Base-by-base conservation (phyloP, 2,113 vertebrate species). In the Apistogramma diplotaenia region DNA sequence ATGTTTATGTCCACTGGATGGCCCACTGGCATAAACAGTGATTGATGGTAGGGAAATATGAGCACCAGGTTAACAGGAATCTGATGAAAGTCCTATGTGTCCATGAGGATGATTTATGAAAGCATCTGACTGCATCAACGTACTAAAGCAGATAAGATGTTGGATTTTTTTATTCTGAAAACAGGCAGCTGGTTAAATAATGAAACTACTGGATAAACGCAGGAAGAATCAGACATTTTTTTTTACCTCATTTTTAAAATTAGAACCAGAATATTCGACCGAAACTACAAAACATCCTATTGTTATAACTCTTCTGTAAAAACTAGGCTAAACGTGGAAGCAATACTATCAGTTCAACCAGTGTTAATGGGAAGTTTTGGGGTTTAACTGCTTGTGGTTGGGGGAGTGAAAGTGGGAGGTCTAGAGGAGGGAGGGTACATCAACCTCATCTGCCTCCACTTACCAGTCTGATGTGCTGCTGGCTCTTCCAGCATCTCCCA, bases 401-500 rank as follows among this genome's bases (percentile, higher is more conserved):
- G 43, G 37, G 71, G 62, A 91, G 81, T 83, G 75, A 88, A 87
- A 86, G 84, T 92, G 87, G 87, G 91, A 89, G 91, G 93, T 92
- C 89, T 87, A 23, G 25, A n/a, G 73, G 80, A 85, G 65, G 81
- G 55, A 85, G 80, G 83, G 57, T 85, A 81, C 67, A 43, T 72
- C 75, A 82, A 81, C 81, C 76, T 90, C 89, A 89, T 92, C 93
- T 93, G 88, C 86, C 80, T 91, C 85, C 82, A 89, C 89, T 93
- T 92, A 89, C 84, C 79, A 77, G 87, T 83, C 76, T 91, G 85
- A 86, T 86, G 87, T 79, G 80, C 84, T 84, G 57, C 89, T 82
- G 82, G 82, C 82, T 82, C 81, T 75, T 79, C 81, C 74, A 73
- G 51, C 87, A 81, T 84, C 85, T 91, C 62, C 85, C 83, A 84